A percentile compares a stretch with the other conserved stretches of the same genome.
These are phyloP conservation scores for Acrocera orbiculus DNA, from an alignment of 2,888 invertebrate genomes.

Conservation along the genomic window DNA sequence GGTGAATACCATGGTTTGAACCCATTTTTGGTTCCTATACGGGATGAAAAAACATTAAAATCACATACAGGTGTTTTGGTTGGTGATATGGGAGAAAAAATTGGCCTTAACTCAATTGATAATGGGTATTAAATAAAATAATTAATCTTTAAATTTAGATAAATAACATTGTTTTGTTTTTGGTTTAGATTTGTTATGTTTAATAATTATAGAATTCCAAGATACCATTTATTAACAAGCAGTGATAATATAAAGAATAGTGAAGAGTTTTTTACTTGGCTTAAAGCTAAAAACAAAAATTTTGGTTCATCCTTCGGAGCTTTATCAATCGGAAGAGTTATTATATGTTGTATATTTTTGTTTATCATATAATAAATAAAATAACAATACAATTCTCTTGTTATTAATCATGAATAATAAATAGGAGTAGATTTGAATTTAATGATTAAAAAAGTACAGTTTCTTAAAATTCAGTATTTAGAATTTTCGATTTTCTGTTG, in stretches of 20 bases:
- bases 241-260: conserved; percentile 78
- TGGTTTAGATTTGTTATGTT: conserved; percentile 53
- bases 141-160: too few relatives aligned
- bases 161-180: conserved; percentile 30
- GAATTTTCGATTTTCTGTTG: too few relatives aligned
- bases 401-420: too few relatives aligned
- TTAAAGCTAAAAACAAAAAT: conserved; percentile 70
- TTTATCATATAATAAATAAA: too few relatives aligned
- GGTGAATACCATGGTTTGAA: conserved; percentile 70
- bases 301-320: conserved; percentile 74
- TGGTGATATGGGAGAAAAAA: conserved; percentile 86
- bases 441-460: too few relatives aligned
- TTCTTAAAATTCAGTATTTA: too few relatives aligned
- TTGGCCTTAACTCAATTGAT: conserved; percentile 79
- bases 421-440: too few relatives aligned
- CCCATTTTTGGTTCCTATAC: conserved; percentile 72
- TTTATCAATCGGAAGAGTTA: conserved; percentile 66
- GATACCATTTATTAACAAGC: conserved; percentile 67
- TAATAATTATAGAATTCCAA: conserved; percentile 70
- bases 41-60: conserved; percentile 56
- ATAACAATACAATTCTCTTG: too few relatives aligned
- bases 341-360: conserved; percentile 33
- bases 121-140: conserved; percentile 47
- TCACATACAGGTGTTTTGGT: conserved; percentile 71
- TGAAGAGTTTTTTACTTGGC: conserved; percentile 77